phyloP scores from a whole-genome alignment of 2,113 vertebrate species.

The Lepidothrix coronata region DNA sequence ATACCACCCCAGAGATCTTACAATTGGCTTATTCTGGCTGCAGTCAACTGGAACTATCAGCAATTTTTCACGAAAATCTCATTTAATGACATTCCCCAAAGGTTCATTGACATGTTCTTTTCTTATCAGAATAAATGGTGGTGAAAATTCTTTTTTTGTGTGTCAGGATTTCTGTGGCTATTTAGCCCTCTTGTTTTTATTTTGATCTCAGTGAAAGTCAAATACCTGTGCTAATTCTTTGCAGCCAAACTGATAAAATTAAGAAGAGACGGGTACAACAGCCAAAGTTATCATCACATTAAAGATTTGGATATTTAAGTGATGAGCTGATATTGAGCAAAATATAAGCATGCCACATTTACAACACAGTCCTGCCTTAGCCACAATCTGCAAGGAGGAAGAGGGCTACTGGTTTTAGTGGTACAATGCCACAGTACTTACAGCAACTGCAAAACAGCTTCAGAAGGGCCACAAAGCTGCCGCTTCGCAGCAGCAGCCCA shows the following conservation, averaged over 20 bases:
- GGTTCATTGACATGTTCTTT: not conserved
- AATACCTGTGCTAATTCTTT: not conserved
- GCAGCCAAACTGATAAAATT: not conserved
- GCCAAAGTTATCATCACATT: not conserved
- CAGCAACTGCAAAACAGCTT: not conserved
- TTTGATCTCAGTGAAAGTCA: not conserved
- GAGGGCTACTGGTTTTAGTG: not conserved
- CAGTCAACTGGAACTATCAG: slow-evolving; percentile 13
- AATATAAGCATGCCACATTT: not conserved
- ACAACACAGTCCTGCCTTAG: not conserved
- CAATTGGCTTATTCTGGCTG: not conserved
- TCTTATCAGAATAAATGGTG: not conserved
- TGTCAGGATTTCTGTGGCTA: not conserved
- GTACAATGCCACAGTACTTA: not conserved
- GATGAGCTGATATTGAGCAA: not conserved
- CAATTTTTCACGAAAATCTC: slow-evolving; percentile 26
- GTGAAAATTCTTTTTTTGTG: not conserved
- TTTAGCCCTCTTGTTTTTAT: not conserved
- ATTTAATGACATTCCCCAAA: not conserved
- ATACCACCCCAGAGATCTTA: slow-evolving; percentile 2
- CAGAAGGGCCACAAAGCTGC: slow-evolving; percentile 63
- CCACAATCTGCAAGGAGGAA: not conserved
- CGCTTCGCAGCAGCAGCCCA: slow-evolving; percentile 16
- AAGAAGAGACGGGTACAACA: not conserved
- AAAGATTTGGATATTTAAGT: not conserved